Base-by-base conservation (phyloP, 2,888 invertebrate genomes). In the Ophonus ardosiacus region DNA sequence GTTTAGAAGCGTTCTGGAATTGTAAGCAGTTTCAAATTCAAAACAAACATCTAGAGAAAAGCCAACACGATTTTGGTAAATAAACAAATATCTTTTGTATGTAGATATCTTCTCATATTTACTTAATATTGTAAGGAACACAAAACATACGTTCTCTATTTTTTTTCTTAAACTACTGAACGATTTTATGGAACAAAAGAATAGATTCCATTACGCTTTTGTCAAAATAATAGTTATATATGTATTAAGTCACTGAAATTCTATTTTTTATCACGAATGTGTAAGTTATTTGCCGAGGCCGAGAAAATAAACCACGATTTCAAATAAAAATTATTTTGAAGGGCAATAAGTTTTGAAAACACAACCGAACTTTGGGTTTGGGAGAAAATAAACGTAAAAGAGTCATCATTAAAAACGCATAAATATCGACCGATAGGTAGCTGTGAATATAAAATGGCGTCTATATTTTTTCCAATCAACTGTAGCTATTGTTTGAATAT, bases 361-460 rank as follows among this genome's bases (percentile, higher is more conserved):
- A 68, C 3, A 15, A 43, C 71, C 43, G 10, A 15, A 13, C 21
- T 40, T 15, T 31, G 3, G 18, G 3, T 43, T 10, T 17, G 7
- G 21, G 18, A 24, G 38, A 78, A 76, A 78, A 78, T 78, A 78
- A 78, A 78, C 78, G 78, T 57, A 57, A 78, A 56, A 57, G 21
- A 76, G 51, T 18, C 51, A 76, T 57, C 78, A 78, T 78, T 78
- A 78, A 78, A 78, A 78, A 57, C 78, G 24, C 57, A 78, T 78
- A 78, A 78, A 78, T 78, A 78, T 78, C 78, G 78, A 78, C 56
- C 78, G 51, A 76, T 43, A 76, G 76, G 51, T 76, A n/a, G 2
- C 59, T 7, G 18, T 5, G 38, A 21, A 13, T 68, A 18, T 74
- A 74, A 74, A 40, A 74, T 74, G 40, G 51, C 40, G 71, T 24